These are phyloP conservation scores for Macrotrachela quadricornifera DNA, from an alignment of 1,140 invertebrate species.

Conservation along the genomic window DNA sequence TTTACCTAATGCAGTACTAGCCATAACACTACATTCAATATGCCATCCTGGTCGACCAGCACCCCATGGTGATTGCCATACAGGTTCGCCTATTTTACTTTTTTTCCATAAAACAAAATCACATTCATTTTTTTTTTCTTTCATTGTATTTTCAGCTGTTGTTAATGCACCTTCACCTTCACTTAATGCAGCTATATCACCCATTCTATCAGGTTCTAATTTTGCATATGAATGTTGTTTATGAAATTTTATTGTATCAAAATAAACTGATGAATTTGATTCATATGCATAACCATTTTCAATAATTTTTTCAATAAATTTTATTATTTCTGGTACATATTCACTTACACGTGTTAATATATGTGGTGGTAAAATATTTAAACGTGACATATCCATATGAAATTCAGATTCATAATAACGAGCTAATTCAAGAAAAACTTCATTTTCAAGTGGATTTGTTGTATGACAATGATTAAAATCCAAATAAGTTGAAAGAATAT, in stretches of 20 bases:
- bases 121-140: conserved; percentile 62
- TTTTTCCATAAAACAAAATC: conserved; percentile 97
- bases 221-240: conserved; percentile 86
- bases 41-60: conserved; percentile 71
- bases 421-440: conserved; percentile 64
- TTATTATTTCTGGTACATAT: conserved; percentile 84
- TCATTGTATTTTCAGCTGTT: conserved; percentile 33
- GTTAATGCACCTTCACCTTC: conserved; percentile 86
- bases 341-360: conserved; percentile 87
- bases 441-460: conserved; percentile 59
- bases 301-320: conserved; percentile 74
- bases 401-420: conserved; percentile 77
- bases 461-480: conserved; percentile 45
- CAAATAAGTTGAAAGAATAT: conserved; percentile 75
- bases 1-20: conserved; percentile 50
- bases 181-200: conserved; percentile 63
- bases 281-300: conserved; percentile 56
- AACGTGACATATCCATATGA: conserved; percentile 78
- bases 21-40: conserved; percentile 98
- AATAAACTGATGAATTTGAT: conserved; percentile 85
- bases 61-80: conserved; percentile 91
- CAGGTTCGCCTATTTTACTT: conserved; percentile 85
- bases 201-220: conserved; percentile 84
- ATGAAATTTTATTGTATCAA: conserved; percentile 76
- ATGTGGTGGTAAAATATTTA: conserved; percentile 77